Base-by-base conservation (phyloP, 2,797 vertebrate genomes). In the Synaphobranchus kaupii region DNA sequence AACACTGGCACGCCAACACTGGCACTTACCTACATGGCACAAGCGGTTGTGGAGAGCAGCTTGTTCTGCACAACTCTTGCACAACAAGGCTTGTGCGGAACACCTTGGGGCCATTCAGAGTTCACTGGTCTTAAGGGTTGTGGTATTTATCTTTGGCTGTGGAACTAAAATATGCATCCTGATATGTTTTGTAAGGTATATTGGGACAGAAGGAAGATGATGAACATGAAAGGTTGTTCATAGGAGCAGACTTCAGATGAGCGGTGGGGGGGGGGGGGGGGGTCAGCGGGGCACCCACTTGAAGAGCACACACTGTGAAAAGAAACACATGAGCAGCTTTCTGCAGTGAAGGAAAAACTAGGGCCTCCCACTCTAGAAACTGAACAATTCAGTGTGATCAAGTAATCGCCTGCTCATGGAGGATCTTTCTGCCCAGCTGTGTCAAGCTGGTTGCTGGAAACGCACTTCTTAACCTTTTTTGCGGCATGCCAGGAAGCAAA, bases 401-500 rank as follows among this genome's bases (percentile, higher is more conserved):
- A 34, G n/a, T 13, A 34, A 73, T 73, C 31, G 20, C 9, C 68
- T 73, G 4, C 34, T 73, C 28, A 34, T 73, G 68, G 28, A 73
- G n/a, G 68, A 73, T 76, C 15, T 12, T 76, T 76, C n/a, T 44
- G 34, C 31, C 12, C 63, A 68, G 63, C 63, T 39, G 71, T 73
- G 28, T 12, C 4, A 13, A 76, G 2, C 71, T 76, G 71, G 13
- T 76, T 39, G 71, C 34, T 76, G 31, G 13, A 76, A 17, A 15
- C 4, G 0, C 17, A 4, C 71, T 76, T 58, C 82, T 84, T 56
- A 17, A 7, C 82, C 82, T 84, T 58, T 0, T 66, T 47, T 93
- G 94, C 92, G 93, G 94, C 91, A 92, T 94, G 92, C 93, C 89
- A 90, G 91, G 92, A 92, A 92, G 91, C 91, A 91, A 91, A 89